Evolutionary conservation across 2,888 invertebrate species (phyloP).

Genomic region (Sympetrum striolatum): DNA sequence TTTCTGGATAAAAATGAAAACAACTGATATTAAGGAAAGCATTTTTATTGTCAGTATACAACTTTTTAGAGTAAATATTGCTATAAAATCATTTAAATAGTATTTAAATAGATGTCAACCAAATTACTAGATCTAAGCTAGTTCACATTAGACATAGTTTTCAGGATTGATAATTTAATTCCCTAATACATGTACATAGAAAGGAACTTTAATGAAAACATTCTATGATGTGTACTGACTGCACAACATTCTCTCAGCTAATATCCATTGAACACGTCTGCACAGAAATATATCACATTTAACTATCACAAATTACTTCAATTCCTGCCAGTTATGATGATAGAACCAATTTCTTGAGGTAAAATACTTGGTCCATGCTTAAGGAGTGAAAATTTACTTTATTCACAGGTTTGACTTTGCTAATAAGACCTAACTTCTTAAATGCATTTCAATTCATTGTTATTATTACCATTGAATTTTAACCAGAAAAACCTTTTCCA

Average conservation of each 20-base stretch:
- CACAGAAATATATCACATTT: background rate
- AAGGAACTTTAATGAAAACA: background rate
- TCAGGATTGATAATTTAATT: background rate
- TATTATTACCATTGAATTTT: too few species aligned
- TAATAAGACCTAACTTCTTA: too few species aligned
- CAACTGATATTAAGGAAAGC: background rate
- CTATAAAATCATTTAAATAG: background rate
- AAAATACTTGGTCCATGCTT: background rate
- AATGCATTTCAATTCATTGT: too few species aligned
- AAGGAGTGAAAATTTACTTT: background rate
- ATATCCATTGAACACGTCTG: background rate
- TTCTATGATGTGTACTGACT: background rate
- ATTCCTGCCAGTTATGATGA: background rate
- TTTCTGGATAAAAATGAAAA: too few species aligned
- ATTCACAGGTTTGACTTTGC: too few species aligned
- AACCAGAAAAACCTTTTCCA: too few species aligned
- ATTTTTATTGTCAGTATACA: background rate
- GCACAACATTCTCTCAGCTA: background rate
- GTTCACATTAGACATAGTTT: background rate
- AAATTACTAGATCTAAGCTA: background rate
- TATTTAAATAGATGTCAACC: background rate
- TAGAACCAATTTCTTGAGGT: background rate
- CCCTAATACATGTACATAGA: background rate
- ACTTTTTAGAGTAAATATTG: background rate
- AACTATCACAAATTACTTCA: background rate